phyloP scores from a whole-genome alignment of 2,888 invertebrate genomes.

The Hypsopygia costalis region DNA sequence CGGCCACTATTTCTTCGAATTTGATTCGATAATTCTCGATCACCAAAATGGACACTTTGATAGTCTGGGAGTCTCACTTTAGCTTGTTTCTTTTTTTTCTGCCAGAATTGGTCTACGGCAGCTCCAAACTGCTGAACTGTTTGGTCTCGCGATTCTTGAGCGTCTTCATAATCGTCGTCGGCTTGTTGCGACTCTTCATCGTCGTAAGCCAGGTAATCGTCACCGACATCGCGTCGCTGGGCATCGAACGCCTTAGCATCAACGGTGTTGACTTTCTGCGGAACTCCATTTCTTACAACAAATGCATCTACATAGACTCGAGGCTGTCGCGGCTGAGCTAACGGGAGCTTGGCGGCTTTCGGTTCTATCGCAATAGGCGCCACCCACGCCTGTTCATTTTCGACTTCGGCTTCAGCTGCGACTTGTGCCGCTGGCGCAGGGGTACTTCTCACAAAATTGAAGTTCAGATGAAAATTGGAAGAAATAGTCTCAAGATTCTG shows the following conservation, averaged over 20 bases:
- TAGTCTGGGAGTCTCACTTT: constrained; percentile 50
- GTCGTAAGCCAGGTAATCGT: constrained; percentile 55
- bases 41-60: constrained; percentile 66
- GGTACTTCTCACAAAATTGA: constrained; percentile 60
- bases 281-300: constrained; percentile 64
- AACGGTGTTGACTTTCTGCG: constrained; percentile 55
- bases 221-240: constrained; percentile 33
- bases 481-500: constrained; percentile 53
- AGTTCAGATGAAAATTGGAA: constrained; percentile 62
- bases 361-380: constrained; percentile 54
- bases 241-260: constrained; percentile 48
- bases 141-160: constrained; percentile 57
- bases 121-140: constrained; percentile 57
- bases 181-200: constrained; percentile 39
- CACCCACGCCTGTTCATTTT: constrained; percentile 28
- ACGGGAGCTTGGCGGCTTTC: constrained; percentile 57
- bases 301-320: constrained; percentile 72
- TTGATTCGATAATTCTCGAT: constrained; percentile 46
- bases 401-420: constrained; percentile 23
- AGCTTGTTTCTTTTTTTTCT: constrained; percentile 40
- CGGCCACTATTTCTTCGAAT: constrained; percentile 28
- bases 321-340: constrained; percentile 47
- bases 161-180: constrained; percentile 65
- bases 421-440: constrained; percentile 31
- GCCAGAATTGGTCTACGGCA: constrained; percentile 70